These are phyloP conservation scores for Danionella cerebrum DNA, from an alignment of 2,113 vertebrate genomes.

Conservation along the genomic window DNA sequence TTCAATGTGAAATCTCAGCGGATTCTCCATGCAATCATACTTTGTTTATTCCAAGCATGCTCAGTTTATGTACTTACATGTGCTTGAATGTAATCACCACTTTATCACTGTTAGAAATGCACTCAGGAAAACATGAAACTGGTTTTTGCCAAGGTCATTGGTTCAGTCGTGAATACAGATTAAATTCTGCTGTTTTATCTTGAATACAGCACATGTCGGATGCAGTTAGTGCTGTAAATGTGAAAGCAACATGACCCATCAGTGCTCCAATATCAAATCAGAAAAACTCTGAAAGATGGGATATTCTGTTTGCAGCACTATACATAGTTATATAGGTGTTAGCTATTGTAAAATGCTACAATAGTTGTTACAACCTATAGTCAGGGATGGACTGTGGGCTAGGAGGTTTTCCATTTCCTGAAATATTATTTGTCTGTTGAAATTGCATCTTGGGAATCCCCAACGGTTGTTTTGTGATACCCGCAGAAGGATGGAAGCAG, in stretches of 20 bases:
- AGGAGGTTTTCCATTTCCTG: neutral
- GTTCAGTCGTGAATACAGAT: neutral
- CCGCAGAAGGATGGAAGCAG: neutral
- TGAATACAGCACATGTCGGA: neutral
- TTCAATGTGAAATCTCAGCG: conserved; percentile 1
- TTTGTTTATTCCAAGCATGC: neutral
- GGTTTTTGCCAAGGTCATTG: neutral
- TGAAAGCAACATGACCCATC: neutral
- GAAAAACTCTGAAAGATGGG: neutral
- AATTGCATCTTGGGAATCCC: neutral
- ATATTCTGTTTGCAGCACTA: neutral
- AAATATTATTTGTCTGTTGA: neutral
- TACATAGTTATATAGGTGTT: too few relatives aligned
- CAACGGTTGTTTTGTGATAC: neutral
- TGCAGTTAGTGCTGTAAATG: neutral
- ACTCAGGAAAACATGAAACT: neutral
- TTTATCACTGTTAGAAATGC: neutral
- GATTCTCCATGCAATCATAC: neutral
- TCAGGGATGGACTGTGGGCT: too few relatives aligned
- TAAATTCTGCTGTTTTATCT: neutral
- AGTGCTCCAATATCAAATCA: neutral
- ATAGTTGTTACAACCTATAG: too few relatives aligned
- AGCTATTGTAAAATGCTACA: too few relatives aligned
- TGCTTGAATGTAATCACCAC: neutral
- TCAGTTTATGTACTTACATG: neutral